Evolutionary conservation across 2,113 vertebrate species (phyloP).

Genomic region (Camelus bactrianus): DNA sequence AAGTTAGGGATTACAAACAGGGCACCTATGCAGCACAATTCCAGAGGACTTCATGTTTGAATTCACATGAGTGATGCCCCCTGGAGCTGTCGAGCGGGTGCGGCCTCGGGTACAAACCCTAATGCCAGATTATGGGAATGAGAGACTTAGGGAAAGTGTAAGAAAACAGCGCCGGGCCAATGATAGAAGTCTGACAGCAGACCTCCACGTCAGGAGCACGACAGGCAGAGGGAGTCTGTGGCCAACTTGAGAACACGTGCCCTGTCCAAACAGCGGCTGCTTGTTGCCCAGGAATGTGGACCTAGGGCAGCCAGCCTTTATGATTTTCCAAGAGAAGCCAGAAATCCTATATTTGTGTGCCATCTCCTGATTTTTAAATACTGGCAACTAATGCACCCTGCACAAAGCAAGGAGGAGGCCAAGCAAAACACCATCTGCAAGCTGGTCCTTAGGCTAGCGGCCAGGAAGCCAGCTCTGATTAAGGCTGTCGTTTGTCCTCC

Average conservation of each 20-base stretch:
- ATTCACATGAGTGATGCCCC: neutral
- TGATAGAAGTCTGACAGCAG: neutral
- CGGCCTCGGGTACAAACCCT: too few species aligned
- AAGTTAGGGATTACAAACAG: neutral
- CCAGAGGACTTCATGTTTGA: neutral
- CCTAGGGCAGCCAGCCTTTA: neutral
- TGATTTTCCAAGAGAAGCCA: slow-evolving; percentile 2
- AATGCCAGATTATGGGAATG: neutral
- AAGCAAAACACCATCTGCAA: neutral
- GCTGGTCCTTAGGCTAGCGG: neutral
- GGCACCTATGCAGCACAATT: neutral
- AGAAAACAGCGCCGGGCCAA: neutral
- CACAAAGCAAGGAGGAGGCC: neutral
- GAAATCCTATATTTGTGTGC: neutral
- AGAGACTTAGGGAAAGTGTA: neutral
- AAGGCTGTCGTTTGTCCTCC: neutral
- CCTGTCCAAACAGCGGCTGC: neutral
- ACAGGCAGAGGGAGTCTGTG: too few species aligned
- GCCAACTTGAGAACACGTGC: neutral
- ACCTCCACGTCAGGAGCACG: neutral
- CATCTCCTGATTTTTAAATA: neutral
- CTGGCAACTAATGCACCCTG: neutral
- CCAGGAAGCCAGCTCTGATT: neutral
- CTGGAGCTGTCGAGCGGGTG: neutral
- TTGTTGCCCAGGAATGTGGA: neutral